Conservation (phyloP, 23 tunicate genomes). For the Trididemnum miniatum region DNA sequence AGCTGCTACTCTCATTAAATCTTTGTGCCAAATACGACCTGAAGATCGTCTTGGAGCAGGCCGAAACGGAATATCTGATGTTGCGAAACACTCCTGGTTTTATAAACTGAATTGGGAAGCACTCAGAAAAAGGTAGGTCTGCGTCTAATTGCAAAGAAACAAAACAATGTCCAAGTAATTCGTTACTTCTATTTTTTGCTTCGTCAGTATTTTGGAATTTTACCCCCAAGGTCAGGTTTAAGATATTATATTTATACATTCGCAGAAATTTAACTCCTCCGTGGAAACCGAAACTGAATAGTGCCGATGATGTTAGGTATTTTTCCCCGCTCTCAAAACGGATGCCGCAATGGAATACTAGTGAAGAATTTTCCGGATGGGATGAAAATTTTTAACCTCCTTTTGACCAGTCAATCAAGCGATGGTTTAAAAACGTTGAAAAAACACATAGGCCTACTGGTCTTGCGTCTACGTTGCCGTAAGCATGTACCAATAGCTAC, state of each 20-base stretch:
- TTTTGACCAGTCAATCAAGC: no score
- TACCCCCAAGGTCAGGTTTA: no score
- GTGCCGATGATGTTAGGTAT: constrained; percentile 13
- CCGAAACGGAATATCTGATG: constrained; percentile 43
- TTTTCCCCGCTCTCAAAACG: constrained; percentile 5
- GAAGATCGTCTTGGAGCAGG: constrained; percentile 59
- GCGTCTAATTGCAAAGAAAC: no score
- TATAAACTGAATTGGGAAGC: constrained; percentile 51
- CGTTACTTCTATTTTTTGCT: no score
- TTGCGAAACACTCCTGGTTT: constrained; percentile 53
- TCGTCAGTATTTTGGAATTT: no score
- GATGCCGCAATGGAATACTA: neutral
- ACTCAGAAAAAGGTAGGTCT: constrained; percentile 58
- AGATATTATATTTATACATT: no score
- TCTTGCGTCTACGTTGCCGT: no score
- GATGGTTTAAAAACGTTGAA: no score
- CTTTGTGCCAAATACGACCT: constrained; percentile 47
- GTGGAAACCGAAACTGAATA: constrained; percentile 34
- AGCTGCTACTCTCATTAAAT: constrained; percentile 14
- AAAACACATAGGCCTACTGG: no score
- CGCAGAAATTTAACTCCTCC: constrained; percentile 36
- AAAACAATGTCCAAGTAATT: no score
- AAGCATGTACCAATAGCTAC: no score
- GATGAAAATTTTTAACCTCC: constrained; percentile 34
- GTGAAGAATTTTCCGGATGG: constrained; percentile 39